Evolutionary conservation across 2,797 vertebrate genomes (phyloP).

Genomic region (Schizopygopsis malacanthus): DNA sequence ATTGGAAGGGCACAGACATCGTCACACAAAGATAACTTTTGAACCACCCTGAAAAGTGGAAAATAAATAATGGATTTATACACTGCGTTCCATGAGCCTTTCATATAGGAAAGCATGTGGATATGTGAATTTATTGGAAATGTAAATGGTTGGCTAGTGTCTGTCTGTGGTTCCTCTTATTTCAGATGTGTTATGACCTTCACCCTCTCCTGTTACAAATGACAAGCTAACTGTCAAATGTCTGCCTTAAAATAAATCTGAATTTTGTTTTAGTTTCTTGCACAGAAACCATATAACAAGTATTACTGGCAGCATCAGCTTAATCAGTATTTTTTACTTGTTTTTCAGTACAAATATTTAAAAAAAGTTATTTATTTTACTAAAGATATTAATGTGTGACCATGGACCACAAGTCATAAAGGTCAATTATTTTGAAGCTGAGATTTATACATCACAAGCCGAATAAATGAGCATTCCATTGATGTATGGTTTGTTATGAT

Average conservation of each 20-base stretch:
- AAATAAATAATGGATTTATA: not conserved
- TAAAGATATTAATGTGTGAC: not conserved
- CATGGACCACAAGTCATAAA: too few relatives aligned
- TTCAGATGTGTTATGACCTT: constrained; percentile 26
- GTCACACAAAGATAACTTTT: constrained; percentile 68
- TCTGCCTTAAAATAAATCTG: constrained; percentile 23
- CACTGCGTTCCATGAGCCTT: not conserved
- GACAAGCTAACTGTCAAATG: not conserved
- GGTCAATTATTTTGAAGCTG: too few relatives aligned
- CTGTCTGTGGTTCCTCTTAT: constrained; percentile 9
- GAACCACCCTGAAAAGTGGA: not conserved
- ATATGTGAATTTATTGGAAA: not conserved
- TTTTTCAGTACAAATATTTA: not conserved
- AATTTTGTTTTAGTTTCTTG: not conserved
- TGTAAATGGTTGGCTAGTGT: not conserved
- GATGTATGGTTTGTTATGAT: too few relatives aligned
- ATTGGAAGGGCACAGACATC: constrained; percentile 70
- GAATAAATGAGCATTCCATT: too few relatives aligned
- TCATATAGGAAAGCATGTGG: not conserved
- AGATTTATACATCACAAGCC: too few relatives aligned
- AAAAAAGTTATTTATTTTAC: not conserved
- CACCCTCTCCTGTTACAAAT: constrained; percentile 17
- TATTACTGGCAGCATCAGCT: not conserved
- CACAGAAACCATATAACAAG: not conserved
- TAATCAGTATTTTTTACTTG: not conserved